A percentile compares a stretch with the other conserved stretches of the same genome.
These are phyloP conservation scores for Malacosoma neustria DNA, from an alignment of 2,888 invertebrate species.

Conservation along the genomic window DNA sequence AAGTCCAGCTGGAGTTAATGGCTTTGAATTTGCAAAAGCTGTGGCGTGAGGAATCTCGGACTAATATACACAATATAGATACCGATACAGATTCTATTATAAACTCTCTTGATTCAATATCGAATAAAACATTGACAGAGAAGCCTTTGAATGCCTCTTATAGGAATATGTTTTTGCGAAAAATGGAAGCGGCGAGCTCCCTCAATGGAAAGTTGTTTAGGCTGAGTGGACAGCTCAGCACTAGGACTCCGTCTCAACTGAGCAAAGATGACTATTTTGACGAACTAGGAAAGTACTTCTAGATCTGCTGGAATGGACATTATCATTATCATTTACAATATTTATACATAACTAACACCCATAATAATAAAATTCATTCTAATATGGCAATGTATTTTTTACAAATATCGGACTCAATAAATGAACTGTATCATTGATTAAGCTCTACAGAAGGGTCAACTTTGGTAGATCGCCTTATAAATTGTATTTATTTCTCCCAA, in stretches of 20 bases:
- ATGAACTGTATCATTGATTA: too few species aligned
- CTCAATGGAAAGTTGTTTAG: conserved; percentile 53
- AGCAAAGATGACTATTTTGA: conserved; percentile 33
- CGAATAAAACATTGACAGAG: conserved; percentile 57
- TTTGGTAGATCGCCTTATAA: too few species aligned
- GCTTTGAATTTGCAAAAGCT: conserved; percentile 75
- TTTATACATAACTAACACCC: too few species aligned
- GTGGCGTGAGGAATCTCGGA: conserved; percentile 64
- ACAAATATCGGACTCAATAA: too few species aligned
- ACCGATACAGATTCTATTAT: conserved; percentile 55
- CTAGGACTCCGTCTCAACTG: conserved; percentile 40
- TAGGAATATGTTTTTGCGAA: conserved; percentile 53
- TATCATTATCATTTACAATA: too few species aligned
- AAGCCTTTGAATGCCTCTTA: conserved; percentile 46
- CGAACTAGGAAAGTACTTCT: conserved; percentile 11
- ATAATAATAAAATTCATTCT: too few species aligned
- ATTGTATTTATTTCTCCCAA: too few species aligned
- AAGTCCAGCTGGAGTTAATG: conserved; percentile 78
- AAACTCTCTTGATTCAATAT: conserved; percentile 49
- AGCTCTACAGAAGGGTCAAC: too few species aligned
- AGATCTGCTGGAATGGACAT: not conserved
- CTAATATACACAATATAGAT: conserved; percentile 48
- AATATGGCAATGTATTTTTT: too few species aligned
- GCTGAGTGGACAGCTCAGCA: conserved; percentile 46
- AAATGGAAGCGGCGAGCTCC: conserved; percentile 62